Evolutionary conservation across 2,888 invertebrate genomes (phyloP), one percentile per base, ranked within the genome.

Genomic region (Cheilosia variabilis): DNA sequence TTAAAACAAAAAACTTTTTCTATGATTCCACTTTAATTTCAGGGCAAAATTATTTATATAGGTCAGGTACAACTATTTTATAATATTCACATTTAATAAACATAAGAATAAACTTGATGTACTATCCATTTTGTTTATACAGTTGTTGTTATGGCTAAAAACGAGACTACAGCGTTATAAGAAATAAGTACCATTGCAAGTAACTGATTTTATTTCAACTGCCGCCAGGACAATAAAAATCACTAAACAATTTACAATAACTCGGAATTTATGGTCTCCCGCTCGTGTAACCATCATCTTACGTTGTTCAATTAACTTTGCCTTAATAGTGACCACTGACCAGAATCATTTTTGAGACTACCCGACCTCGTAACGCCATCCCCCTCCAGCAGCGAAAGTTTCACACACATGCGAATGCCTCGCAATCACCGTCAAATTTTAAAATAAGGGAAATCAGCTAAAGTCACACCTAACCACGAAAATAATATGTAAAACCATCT

Each of bases 121-220:
- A 50, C 1, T 50, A n/a, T 19, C 10, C 4, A 22, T 19, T 37
- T 37, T 37, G 37, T 37, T 37, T 3, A 4, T 13, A 22, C 19
- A 50, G 19, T 4, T 17, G 3, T 22, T 17, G 1, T 47, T 7
- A n/a, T 7, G 0, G 10, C 7, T 27, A 1, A 15, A 34, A 57
- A 37, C 0, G 13, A 37, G 2, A 41, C 10, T 10, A 7, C 13
- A 19, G 37, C n/a, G 41, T 7, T 13, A 19, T 17, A 17, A 53
- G 22, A 13, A 45, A 52, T 43, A 58, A 47, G 2, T 73, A 80
- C 80, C 80, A 17, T 73, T 80, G 27, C 66, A 15, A 4, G 31
- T 7, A 10, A 41, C 45, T n/a, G 27, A 17, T 41, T 31, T 22
- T 50, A 43, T 50, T 24, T 58, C 9, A 22, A 52, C 2, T n/a